Conservation (phyloP, 2,113 vertebrate species). For the Aleadryas rufinucha region DNA sequence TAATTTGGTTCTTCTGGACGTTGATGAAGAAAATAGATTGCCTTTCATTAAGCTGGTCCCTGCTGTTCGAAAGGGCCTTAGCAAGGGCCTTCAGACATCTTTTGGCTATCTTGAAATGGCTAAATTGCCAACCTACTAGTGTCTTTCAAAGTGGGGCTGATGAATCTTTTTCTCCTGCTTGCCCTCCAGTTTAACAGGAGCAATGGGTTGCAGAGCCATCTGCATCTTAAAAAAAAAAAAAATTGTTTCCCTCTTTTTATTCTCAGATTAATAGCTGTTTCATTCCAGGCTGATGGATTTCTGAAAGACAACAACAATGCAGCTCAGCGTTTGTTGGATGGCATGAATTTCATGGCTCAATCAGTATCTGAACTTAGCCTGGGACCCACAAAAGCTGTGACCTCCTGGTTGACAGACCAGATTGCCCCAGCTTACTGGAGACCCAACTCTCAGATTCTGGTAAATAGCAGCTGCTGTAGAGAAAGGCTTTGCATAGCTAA, state of each 20-base stretch:
- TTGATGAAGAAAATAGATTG: neutral
- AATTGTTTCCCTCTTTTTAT: neutral
- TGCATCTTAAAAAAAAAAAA: neutral
- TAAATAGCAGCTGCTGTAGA: constrained; percentile 45
- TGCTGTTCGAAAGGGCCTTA: neutral
- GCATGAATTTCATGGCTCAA: constrained; percentile 96
- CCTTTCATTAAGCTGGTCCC: neutral
- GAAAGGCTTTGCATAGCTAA: neutral
- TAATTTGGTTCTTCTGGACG: neutral
- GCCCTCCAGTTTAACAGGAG: neutral
- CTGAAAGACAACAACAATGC: constrained; percentile 98
- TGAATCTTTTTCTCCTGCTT: neutral
- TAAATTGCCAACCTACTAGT: neutral
- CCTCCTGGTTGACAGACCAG: constrained; percentile 97
- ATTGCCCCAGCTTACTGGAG: constrained; percentile 98
- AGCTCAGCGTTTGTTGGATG: constrained; percentile 93
- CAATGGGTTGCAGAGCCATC: neutral
- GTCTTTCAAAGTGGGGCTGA: neutral
- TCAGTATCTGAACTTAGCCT: constrained; percentile 96
- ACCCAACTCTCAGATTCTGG: constrained; percentile 94
- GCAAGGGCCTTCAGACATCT: neutral
- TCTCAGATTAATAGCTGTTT: neutral
- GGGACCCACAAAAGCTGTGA: constrained; percentile 95
- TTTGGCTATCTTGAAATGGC: neutral
- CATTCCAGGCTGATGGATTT: constrained; percentile 87